Conservation (phyloP, 92 coral and sea anemone genomes). For the Ricordea florida region DNA sequence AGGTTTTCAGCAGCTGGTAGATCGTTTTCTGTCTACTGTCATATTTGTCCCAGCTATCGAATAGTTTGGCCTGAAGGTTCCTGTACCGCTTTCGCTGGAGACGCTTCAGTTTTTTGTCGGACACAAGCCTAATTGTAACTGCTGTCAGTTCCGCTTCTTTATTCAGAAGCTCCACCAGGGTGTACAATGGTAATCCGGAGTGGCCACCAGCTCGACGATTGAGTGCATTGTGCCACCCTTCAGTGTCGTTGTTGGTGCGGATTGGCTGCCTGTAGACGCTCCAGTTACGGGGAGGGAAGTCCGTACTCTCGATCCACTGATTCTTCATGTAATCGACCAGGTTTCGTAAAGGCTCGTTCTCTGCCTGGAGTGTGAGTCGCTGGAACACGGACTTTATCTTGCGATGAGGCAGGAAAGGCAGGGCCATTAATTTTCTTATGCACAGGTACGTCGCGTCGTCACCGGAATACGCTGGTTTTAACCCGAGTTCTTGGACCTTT, state of each 20-base stretch:
- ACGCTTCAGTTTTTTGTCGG: conserved; percentile 7
- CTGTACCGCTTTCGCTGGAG: conserved; percentile 29
- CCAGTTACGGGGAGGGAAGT: conserved; percentile 26
- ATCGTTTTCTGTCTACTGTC: too few species aligned
- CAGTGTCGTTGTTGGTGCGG: conserved; percentile 34
- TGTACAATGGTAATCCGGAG: conserved; percentile 1
- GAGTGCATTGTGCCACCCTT: conserved; percentile 49
- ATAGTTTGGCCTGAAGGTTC: too few species aligned
- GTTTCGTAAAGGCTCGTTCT: not conserved
- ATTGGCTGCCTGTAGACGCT: conserved; percentile 14
- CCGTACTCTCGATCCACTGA: conserved; percentile 4
- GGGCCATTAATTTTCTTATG: not conserved
- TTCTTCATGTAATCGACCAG: not conserved
- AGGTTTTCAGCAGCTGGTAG: too few species aligned
- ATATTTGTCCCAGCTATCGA: too few species aligned
- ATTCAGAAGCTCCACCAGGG: not conserved
- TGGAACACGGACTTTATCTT: not conserved
- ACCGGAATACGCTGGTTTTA: not conserved
- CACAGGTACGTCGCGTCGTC: not conserved
- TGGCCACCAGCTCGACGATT: conserved; percentile 35
- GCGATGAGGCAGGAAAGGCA: not conserved
- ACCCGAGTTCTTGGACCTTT: not conserved
- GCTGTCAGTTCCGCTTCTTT: conserved; percentile 12
- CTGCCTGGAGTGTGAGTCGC: not conserved
- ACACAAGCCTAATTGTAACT: conserved; percentile 18